Base-by-base conservation (phyloP, 2,797 vertebrate genomes). In the Lepus oiostolus region DNA sequence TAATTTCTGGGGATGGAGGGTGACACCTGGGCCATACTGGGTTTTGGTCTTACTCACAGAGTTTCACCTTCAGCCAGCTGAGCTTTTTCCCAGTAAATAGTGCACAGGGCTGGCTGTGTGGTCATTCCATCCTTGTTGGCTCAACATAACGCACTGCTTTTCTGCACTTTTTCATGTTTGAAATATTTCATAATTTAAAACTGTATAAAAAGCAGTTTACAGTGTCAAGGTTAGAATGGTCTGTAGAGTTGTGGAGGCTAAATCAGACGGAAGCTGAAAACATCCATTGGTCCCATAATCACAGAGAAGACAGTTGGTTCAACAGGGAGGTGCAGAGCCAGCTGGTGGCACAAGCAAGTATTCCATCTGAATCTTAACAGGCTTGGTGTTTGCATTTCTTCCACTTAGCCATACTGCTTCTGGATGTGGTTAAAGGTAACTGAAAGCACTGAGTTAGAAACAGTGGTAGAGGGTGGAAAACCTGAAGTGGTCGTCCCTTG, bases 141-240 rank as follows among this genome's bases (percentile, higher is more conserved):
- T 84, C 30, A 68, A 10, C 19, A 60, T 50, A 26, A 2, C 74
- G 0, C n/a, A 82, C 47, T 42, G 72, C 54, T 85, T 94, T 92
- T 84, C 52, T 80, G 21, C 84, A 35, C 24, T 50, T 88, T 90
- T 68, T 28, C 35, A 52, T 60, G 1, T 91, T 88, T 67, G n/a
- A 86, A 82, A 83, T 95, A 21, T 74, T 79, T 79, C 52, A 63
- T 21, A 85, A 70, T 90, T 85, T 42, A 35, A 88, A 80, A 58
- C 75, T 63, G 28, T 62, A 87, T 72, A 38, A 19, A 63, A 88
- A 10, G 2, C 6, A 7, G 54, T 93, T 89, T 79, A 13, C 30
- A 70, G 38, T 65, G 58, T 4, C 58, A 60, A 50, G 16, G 42
- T 47, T 47, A 47, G 8, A 47, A 47, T 47, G 42, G 42, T 47